A percentile compares a stretch with the other conserved stretches of the same genome.
These are phyloP conservation scores for Cichladusa arquata DNA, from an alignment of 2,113 vertebrate species.

Conservation along the genomic window DNA sequence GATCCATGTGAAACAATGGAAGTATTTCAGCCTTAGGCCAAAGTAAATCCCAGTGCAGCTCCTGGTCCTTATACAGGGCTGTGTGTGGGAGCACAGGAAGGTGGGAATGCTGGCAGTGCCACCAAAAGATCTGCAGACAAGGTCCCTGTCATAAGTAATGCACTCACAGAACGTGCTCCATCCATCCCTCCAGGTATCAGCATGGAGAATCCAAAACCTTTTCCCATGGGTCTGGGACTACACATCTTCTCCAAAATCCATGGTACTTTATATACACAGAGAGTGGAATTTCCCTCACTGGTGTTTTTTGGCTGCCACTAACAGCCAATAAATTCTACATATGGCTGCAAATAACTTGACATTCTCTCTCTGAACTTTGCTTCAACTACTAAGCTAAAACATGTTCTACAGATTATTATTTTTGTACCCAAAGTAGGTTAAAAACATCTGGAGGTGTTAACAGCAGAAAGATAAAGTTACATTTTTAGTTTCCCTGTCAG, in stretches of 20 bases:
- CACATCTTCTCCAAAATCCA: neutral
- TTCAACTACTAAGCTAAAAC: neutral
- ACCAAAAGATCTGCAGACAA: neutral
- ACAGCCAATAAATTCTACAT: neutral
- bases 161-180: neutral
- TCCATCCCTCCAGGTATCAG: neutral
- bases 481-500: neutral
- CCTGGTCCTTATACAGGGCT: neutral
- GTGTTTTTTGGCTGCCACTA: neutral
- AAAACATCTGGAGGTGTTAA: neutral
- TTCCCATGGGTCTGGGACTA: neutral
- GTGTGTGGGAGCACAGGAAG: neutral
- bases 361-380: neutral
- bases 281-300: neutral
- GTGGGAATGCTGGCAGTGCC: neutral
- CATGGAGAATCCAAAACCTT: neutral
- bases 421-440: neutral
- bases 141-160: neutral
- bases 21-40: neutral
- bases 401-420: neutral
- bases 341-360: neutral
- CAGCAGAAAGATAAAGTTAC: neutral
- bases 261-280: fast-evolving
- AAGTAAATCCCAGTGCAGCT: neutral
- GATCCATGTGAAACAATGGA: neutral